phyloP scores from a whole-genome alignment of 1,140 invertebrate genomes.

The Bacillus rossius region DNA sequence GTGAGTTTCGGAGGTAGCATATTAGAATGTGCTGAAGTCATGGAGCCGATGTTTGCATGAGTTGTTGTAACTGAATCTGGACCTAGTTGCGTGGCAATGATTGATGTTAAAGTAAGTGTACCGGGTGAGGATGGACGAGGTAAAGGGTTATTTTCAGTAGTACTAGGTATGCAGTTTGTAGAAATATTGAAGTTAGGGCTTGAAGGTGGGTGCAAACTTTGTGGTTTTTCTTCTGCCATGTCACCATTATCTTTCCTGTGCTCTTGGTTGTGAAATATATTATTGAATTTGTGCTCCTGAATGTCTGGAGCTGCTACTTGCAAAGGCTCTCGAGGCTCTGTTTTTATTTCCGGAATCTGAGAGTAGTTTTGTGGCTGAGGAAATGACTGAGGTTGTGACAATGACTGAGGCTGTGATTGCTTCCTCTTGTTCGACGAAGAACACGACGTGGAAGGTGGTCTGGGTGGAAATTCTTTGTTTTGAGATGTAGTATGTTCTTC shows the following conservation, averaged over 20 bases:
- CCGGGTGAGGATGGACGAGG: conserved; percentile 45
- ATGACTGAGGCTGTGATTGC: conserved; percentile 26
- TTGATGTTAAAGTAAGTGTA: conserved; percentile 57
- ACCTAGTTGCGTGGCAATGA: conserved; percentile 59
- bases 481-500: conserved; percentile 43
- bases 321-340: conserved; percentile 46
- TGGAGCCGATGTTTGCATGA: conserved; percentile 41
- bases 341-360: conserved; percentile 42
- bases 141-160: conserved; percentile 19
- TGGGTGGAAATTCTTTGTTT: conserved; percentile 37
- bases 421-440: conserved; percentile 17
- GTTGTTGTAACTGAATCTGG: conserved; percentile 50
- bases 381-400: conserved; percentile 26
- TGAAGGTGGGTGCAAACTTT: conserved; percentile 42
- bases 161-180: conserved; percentile 39
- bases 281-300: conserved; percentile 45
- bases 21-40: conserved; percentile 41
- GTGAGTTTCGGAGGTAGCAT: conserved; percentile 70
- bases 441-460: neutral
- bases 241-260: neutral
- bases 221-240: conserved; percentile 4
- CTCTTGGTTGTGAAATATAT: conserved; percentile 39
- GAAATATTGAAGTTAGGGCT: conserved; percentile 49
- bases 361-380: neutral
- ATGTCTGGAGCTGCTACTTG: conserved; percentile 39